Conservation (phyloP, 2,113 vertebrate species). For the Mormyrus iriodes region DNA sequence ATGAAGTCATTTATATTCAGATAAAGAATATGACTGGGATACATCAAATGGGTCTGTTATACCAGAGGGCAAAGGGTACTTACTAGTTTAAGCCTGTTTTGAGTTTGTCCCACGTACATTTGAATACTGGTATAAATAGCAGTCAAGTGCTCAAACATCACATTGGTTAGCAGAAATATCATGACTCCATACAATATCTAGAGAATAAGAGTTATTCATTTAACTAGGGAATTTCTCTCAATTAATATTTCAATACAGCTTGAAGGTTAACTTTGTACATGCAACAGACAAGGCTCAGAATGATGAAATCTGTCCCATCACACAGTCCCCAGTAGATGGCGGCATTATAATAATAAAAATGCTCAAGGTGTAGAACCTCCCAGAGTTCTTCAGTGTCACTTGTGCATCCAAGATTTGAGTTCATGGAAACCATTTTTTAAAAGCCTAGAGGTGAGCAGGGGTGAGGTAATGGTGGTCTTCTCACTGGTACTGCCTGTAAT, state of each 20-base stretch:
- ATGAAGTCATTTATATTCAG: constrained; percentile 38
- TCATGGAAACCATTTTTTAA: constrained; percentile 52
- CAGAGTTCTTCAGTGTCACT: constrained; percentile 40
- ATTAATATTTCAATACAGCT: constrained; percentile 20
- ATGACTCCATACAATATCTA: neutral
- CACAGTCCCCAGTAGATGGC: constrained; percentile 33
- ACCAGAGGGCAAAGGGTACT: neutral
- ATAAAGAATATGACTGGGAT: constrained; percentile 17
- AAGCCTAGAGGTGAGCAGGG: constrained; percentile 37
- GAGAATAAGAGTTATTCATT: neutral
- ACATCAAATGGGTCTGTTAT: constrained; percentile 14
- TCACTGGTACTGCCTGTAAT: constrained; percentile 88
- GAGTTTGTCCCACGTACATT: neutral
- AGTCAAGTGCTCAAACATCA: constrained; percentile 4
- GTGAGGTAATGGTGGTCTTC: constrained; percentile 13
- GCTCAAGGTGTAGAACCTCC: constrained; percentile 31
- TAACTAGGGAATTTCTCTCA: neutral
- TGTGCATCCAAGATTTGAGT: constrained; percentile 34
- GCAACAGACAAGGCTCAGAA: constrained; percentile 41
- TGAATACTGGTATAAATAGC: neutral
- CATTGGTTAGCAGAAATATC: neutral
- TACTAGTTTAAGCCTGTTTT: neutral
- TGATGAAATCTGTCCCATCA: constrained; percentile 29
- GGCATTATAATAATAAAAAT: constrained; percentile 22
- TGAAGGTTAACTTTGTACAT: constrained; percentile 30